Base-by-base conservation (phyloP, 2,797 vertebrate species). In the Falco naumanni region DNA sequence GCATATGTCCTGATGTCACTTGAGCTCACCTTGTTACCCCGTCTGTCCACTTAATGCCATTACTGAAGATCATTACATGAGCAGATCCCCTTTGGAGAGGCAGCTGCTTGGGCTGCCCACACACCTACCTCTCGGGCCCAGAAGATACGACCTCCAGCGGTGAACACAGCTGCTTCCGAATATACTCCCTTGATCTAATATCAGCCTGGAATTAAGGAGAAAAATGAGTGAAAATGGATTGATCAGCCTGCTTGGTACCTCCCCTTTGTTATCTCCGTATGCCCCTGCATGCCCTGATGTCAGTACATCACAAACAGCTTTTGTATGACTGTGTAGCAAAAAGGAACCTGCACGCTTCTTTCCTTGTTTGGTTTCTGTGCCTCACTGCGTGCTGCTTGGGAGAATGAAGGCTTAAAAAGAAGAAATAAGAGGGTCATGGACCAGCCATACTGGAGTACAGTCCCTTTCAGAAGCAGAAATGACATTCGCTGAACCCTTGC, bases 151-250 rank as follows among this genome's bases (percentile, higher is more conserved):
- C 16, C 60, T 29, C 83, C 95, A 26, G 68, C 0, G 94, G 79
- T 45, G 96, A 90, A 7, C 97, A 89, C 93, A 98, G 97, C 94
- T 97, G 98, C 96, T 88, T 95, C 85, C 98, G 98, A 63, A 99
- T 97, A 79, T 98, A 98, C 93, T 99, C 98, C 96, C 99, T 98
- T 91, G 99, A 99, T 95, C 98, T 98, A 61, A 98, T 98, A 95
- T 99, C 99, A 5, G 98, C 98, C 98, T 98, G 97, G 31, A 96
- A 93, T 9, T 9, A 20, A 33, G 48, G 48, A 87, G 59, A 31
- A 56, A 47, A 41, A 81, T 0, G 19, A 56, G 84, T n/a, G 78
- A 87, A 61, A 76, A 70, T 0, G 63, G 77, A 34, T 2, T 25
- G 76, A 21, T 19, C 65, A 43, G 80, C 64, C 72, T 26, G 66